A percentile compares a stretch with the other conserved stretches of the same genome.
Evolutionary conservation across 1,140 invertebrate species (phyloP).

Genomic region (Bombus superbus): DNA sequence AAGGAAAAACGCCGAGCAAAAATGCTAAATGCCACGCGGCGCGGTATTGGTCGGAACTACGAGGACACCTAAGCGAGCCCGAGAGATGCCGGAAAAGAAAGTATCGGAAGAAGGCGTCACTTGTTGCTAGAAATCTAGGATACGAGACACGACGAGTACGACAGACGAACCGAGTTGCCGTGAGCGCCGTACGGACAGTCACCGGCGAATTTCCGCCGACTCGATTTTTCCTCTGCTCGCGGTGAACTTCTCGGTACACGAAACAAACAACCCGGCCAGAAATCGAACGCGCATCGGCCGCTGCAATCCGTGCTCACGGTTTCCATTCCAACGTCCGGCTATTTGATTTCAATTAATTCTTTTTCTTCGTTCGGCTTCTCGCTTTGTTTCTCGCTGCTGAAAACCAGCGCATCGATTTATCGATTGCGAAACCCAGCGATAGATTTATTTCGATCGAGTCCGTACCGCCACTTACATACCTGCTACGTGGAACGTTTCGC

Average conservation of each 20-base stretch:
- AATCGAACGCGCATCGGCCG: not conserved
- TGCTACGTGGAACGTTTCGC: not conserved
- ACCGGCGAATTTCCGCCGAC: constrained; percentile 25
- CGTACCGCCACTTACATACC: not conserved
- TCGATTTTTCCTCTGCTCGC: constrained; percentile 5
- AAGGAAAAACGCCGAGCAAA: constrained; percentile 25
- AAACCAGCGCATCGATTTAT: constrained; percentile 1
- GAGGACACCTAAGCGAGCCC: not conserved
- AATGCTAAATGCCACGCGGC: constrained; percentile 27
- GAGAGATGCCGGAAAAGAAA: constrained; percentile 16
- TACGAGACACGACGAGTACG: not conserved
- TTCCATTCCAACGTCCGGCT: not conserved
- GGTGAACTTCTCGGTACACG: not conserved
- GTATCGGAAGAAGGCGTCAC: constrained; percentile 45
- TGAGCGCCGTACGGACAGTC: not conserved
- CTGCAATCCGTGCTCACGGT: not conserved
- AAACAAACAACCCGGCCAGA: not conserved
- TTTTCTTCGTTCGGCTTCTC: constrained; percentile 16
- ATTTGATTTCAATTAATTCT: constrained; percentile 41
- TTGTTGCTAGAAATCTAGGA: constrained; percentile 62
- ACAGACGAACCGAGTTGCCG: not conserved
- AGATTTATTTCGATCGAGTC: not conserved
- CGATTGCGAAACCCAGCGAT: not conserved
- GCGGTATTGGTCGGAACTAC: not conserved
- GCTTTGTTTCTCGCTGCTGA: constrained; percentile 8